Evolutionary conservation across 2,797 vertebrate genomes (phyloP).

Genomic region (Enteromius radiatus): DNA sequence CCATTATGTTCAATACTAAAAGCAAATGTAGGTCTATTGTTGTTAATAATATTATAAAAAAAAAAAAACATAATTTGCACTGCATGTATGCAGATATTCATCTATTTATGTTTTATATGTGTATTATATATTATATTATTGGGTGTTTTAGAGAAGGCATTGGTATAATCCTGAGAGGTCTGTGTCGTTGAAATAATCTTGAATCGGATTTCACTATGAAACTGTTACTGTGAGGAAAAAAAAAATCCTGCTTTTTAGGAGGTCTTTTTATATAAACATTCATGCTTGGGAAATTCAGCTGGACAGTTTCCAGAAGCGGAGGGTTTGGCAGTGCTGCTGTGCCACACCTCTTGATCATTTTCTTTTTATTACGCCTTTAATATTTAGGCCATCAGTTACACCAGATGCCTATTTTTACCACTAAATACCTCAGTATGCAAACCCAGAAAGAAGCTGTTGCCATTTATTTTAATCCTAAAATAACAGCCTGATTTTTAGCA

Average conservation of each 20-base stretch:
- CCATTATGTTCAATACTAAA: slow-evolving; percentile 7
- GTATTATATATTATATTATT: neutral
- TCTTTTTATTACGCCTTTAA: slow-evolving; percentile 48
- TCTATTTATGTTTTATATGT: neutral
- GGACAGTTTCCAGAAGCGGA: slow-evolving; percentile 61
- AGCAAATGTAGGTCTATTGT: slow-evolving; percentile 5
- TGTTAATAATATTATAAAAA: slow-evolving; percentile 1
- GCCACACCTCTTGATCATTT: slow-evolving; percentile 56
- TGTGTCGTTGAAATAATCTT: slow-evolving; percentile 2
- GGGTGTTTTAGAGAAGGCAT: neutral
- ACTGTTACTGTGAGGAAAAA: slow-evolving; percentile 33
- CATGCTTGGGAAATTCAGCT: slow-evolving; percentile 63
- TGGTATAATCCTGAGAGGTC: neutral
- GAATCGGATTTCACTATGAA: slow-evolving; percentile 51
- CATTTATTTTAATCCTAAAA: slow-evolving; percentile 46
- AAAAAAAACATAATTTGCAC: neutral
- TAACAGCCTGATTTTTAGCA: slow-evolving; percentile 59
- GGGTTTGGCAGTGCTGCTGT: slow-evolving; percentile 58
- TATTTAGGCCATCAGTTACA: slow-evolving; percentile 42
- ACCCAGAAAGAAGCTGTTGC: slow-evolving; percentile 33
- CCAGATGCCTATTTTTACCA: slow-evolving; percentile 35
- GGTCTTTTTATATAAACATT: slow-evolving; percentile 66
- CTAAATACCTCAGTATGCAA: slow-evolving; percentile 44
- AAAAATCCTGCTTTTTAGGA: slow-evolving; percentile 39
- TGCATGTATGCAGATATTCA: neutral